These are phyloP conservation scores for Beroe ovata DNA, from an alignment of 37 sponge, comb jelly and placozoan genomes.

Conservation along the genomic window DNA sequence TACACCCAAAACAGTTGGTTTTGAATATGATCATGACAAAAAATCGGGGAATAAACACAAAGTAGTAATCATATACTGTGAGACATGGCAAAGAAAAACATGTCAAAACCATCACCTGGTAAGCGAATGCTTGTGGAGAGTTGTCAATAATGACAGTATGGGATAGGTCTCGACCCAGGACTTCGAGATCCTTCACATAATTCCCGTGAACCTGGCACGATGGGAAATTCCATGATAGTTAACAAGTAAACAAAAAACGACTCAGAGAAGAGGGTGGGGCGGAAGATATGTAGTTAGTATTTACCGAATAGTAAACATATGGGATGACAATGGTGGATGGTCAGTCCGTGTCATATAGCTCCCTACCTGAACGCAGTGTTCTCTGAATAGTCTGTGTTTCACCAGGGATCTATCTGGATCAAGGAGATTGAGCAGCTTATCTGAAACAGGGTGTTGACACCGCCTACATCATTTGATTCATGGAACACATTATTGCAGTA, in stretches of 20 bases:
- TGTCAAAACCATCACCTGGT: too few relatives aligned
- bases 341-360: too few relatives aligned
- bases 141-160: conserved; percentile 96
- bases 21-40: too few relatives aligned
- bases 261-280: too few relatives aligned
- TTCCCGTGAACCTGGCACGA: conserved; percentile 72
- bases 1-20: too few relatives aligned
- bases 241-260: too few relatives aligned
- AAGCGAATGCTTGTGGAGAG: conserved; percentile 95
- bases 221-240: too few relatives aligned
- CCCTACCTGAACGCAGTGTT: conserved; percentile 91
- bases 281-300: too few relatives aligned
- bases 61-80: background rate
- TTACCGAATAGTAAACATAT: too few relatives aligned
- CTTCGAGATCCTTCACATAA: conserved; percentile 90
- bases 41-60: background rate
- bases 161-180: conserved; percentile 87
- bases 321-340: background rate
- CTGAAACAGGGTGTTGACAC: too few relatives aligned
- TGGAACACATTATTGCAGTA: too few relatives aligned
- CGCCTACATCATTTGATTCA: too few relatives aligned
- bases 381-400: conserved; percentile 87
- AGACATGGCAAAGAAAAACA: background rate
- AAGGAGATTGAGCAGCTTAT: conserved; percentile 84
- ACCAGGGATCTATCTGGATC: conserved; percentile 84